Evolutionary conservation across 2,888 invertebrate species (phyloP).

Genomic region (Ctenicera cuprea): DNA sequence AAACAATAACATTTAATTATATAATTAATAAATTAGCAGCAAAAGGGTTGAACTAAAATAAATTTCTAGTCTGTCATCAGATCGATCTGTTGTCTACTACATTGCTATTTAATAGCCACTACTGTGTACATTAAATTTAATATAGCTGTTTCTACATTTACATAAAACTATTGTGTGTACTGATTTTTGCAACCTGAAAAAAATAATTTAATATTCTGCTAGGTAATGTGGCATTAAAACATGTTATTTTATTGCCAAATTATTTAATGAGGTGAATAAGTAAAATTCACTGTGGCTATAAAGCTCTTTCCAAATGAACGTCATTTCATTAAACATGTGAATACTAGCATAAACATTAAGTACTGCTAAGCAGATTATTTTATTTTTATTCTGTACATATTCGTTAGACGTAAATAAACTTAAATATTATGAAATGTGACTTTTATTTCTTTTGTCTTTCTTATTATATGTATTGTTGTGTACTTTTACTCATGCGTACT

Average conservation of each 20-base stretch:
- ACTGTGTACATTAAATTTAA: neutral
- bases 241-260: constrained; percentile 10
- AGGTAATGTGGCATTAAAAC: constrained; percentile 19
- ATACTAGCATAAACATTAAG: constrained; percentile 60
- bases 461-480: too few species aligned
- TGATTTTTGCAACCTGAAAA: constrained; percentile 16
- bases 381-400: constrained; percentile 72
- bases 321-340: constrained; percentile 52
- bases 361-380: constrained; percentile 70
- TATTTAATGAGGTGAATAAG: constrained; percentile 47
- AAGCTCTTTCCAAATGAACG: constrained; percentile 56
- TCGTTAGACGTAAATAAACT: constrained; percentile 71
- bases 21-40: too few species aligned
- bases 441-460: too few species aligned
- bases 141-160: constrained; percentile 14
- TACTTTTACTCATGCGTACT: too few species aligned
- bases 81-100: constrained; percentile 5
- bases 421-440: constrained; percentile 55
- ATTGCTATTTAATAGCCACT: constrained; percentile 26
- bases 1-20: neutral
- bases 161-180: constrained; percentile 11
- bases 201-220: neutral
- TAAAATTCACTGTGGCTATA: constrained; percentile 53
- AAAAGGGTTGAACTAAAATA: too few species aligned
- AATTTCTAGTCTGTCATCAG: constrained; percentile 26